Evolutionary conservation across 2,888 invertebrate species (phyloP).

Genomic region (Thera britannica): DNA sequence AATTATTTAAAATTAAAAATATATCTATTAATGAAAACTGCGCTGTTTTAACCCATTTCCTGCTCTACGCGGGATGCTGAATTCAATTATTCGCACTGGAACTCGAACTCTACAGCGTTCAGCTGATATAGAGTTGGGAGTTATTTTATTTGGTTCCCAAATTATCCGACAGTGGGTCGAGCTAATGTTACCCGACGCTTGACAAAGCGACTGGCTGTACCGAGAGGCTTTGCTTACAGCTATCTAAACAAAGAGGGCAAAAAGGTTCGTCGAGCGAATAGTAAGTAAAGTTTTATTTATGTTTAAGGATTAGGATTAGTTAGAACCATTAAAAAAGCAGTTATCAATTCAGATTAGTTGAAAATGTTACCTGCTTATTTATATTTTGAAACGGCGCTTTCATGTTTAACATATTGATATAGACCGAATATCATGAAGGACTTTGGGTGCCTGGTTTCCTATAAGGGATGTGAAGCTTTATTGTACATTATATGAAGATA

Average conservation of each 20-base stretch:
- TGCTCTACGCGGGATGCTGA: slow-evolving; percentile 19
- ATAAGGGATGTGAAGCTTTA: not conserved
- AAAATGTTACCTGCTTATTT: not conserved
- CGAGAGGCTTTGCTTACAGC: slow-evolving; percentile 77
- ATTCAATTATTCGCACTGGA: slow-evolving; percentile 25
- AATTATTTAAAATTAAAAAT: slow-evolving; percentile 2
- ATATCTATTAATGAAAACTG: not conserved
- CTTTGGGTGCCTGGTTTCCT: no score
- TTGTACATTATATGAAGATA: not conserved
- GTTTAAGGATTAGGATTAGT: not conserved
- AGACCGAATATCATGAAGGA: no score
- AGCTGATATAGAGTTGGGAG: slow-evolving; percentile 56
- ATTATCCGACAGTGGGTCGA: slow-evolving; percentile 77
- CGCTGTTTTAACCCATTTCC: slow-evolving; percentile 15
- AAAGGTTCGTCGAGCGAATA: slow-evolving; percentile 57
- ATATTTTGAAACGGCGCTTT: no score
- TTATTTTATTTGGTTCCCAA: slow-evolving; percentile 76
- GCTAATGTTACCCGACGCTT: slow-evolving; percentile 79
- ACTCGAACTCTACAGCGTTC: slow-evolving; percentile 46
- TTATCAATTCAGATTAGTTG: not conserved
- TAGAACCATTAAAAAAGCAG: not conserved
- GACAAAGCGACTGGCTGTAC: slow-evolving; percentile 82
- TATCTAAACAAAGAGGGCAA: slow-evolving; percentile 75
- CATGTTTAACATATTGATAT: no score
- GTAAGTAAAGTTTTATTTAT: slow-evolving; percentile 71